Evolutionary conservation across 1,140 invertebrate species (phyloP), one percentile per base, ranked within the genome.

Genomic region (Orchesella cincta): DNA sequence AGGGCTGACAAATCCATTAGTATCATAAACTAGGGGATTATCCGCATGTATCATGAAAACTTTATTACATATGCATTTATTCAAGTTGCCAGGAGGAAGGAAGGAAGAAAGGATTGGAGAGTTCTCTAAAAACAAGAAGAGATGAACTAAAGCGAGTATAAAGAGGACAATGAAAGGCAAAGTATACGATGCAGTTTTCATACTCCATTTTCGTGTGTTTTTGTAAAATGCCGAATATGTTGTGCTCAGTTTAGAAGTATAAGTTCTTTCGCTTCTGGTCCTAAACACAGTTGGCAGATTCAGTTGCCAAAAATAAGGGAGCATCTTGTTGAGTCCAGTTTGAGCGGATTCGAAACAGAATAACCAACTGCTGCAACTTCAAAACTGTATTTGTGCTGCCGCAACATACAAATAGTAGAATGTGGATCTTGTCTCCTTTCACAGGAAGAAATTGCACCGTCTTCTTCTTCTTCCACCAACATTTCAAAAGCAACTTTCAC

Each of bases 31-130:
- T 3, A 18, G 52, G 52, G 23, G 52, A 57, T 57, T 57, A 57
- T 26, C 52, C 23, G 52, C 3, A 57, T 18, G 23, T n/a, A 57
- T 26, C 52, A 57, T 57, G 52, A 57, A 57, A 57, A 57, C 52
- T 57, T 57, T 57, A 57, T 57, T 57, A 57, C 52, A 26, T 26
- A 57, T 57, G 12, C 52, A 57, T 57, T 57, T 57, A 57, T 57
- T 57, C 23, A 3, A 71, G 67, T 71, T 71, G 29, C 29, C 67
- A 36, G 67, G 67, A 71, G 67, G 67, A 71, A 71, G 57, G 57
- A 64, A 64, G 67, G 67, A 71, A 71, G 16, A 23, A 29, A 71
- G 67, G 31, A 71, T 33, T 71, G 34, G 31, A 71, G 18, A 36
- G 34, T 20, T 23, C 29, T 33, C 29, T 2, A 71, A 31, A 36